These are phyloP conservation scores for Falco novaeseelandiae DNA, from an alignment of 2,797 vertebrate species.

Conservation along the genomic window DNA sequence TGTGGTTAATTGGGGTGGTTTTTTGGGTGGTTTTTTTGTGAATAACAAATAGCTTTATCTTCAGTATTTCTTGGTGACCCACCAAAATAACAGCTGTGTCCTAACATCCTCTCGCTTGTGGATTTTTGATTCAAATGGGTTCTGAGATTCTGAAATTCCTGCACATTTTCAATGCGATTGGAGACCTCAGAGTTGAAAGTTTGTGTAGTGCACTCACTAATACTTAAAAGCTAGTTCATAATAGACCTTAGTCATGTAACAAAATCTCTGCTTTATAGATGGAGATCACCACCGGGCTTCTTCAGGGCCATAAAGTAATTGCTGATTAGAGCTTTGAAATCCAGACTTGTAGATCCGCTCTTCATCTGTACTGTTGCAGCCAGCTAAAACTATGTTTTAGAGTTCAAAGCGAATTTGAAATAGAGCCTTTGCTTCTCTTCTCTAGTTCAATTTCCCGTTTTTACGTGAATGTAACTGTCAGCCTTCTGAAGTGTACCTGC, in stretches of 20 bases:
- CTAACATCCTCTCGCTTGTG: background rate
- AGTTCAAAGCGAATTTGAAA: background rate
- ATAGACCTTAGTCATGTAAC: background rate
- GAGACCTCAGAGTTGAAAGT: background rate
- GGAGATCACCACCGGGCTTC: background rate
- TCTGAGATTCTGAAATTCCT: background rate
- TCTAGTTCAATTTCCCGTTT: background rate
- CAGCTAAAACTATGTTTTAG: background rate
- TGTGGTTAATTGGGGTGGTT: background rate
- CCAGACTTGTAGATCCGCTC: rapidly evolving
- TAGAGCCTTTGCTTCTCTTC: background rate
- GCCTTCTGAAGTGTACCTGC: background rate
- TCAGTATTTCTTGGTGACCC: background rate
- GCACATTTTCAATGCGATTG: rapidly evolving
- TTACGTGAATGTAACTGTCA: background rate
- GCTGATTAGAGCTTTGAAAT: background rate
- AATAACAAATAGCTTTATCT: background rate
- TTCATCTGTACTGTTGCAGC: background rate
- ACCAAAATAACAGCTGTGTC: background rate
- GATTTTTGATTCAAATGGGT: background rate
- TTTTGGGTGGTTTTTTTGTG: background rate
- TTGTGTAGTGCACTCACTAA: background rate
- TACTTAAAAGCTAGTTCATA: background rate
- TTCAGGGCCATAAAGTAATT: background rate
- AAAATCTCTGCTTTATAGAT: background rate